Evolutionary conservation across 2,113 vertebrate species (phyloP).

Genomic region (Campylomormyrus numenius): DNA sequence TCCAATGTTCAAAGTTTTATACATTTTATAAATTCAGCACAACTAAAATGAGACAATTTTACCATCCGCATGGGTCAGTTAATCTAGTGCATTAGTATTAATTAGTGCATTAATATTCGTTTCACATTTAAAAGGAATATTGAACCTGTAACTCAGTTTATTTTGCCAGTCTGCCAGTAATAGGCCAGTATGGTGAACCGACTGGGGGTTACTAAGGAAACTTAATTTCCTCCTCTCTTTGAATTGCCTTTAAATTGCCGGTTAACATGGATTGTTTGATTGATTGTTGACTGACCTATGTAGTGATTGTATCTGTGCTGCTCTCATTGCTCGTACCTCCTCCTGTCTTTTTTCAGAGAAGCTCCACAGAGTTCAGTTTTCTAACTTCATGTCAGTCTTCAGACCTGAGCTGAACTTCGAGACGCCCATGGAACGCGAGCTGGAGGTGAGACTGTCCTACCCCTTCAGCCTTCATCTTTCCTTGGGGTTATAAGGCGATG

Average conservation of each 20-base stretch:
- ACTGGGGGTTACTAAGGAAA: neutral
- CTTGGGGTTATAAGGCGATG: neutral
- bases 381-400: constrained; percentile 50
- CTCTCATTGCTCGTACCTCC: neutral
- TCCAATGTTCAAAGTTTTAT: neutral
- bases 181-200: neutral
- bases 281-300: neutral
- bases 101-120: neutral
- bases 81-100: neutral
- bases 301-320: neutral
- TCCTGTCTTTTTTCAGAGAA: constrained; percentile 67
- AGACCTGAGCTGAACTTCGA: constrained; percentile 83
- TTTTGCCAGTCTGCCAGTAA: neutral
- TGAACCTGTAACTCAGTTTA: neutral
- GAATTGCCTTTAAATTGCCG: neutral
- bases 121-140: neutral
- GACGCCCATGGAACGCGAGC: constrained; percentile 66
- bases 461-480: neutral
- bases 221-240: neutral
- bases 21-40: neutral
- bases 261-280: neutral
- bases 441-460: constrained; percentile 64
- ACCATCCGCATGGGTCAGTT: neutral
- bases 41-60: neutral
- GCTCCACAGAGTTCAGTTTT: constrained; percentile 72